Evolutionary conservation across 2,113 vertebrate species (phyloP).

Genomic region (Ploceus nigricollis): DNA sequence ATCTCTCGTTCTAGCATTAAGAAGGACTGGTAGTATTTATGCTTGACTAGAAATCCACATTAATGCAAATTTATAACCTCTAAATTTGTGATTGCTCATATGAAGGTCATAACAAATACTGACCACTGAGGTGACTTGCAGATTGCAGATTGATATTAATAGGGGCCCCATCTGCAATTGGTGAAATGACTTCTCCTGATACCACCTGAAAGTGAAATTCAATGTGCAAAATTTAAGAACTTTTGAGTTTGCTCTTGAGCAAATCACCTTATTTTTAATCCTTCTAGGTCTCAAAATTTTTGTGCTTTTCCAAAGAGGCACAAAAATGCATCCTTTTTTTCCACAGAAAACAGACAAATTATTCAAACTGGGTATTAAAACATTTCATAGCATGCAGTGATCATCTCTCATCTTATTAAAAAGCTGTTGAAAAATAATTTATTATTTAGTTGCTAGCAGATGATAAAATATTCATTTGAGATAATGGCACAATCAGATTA

Average conservation of each 20-base stretch:
- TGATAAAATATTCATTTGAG: slow-evolving; percentile 72
- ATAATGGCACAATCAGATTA: slow-evolving; percentile 69
- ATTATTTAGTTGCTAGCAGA: slow-evolving; percentile 67
- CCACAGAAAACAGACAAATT: slow-evolving; percentile 4
- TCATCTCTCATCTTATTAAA: slow-evolving; percentile 68
- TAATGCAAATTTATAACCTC: not conserved
- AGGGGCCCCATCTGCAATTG: fast-evolving
- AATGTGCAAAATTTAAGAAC: not conserved
- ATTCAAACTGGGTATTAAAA: slow-evolving; percentile 1
- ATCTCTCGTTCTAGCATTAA: not conserved
- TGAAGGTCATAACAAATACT: not conserved
- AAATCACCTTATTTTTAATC: not conserved
- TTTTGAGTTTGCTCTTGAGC: not conserved
- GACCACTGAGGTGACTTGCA: not conserved
- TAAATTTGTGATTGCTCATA: not conserved
- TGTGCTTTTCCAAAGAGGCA: not conserved
- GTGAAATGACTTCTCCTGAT: not conserved
- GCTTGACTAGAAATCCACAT: not conserved
- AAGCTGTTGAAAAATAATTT: slow-evolving; percentile 70
- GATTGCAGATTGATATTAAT: not conserved
- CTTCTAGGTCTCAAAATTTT: not conserved
- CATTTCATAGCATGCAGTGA: slow-evolving; percentile 12
- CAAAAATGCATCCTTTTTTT: not conserved
- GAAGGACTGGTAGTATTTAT: not conserved
- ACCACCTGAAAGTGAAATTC: not conserved